A percentile compares a stretch with the other conserved stretches of the same genome.
These are phyloP conservation scores for Yponomeuta sedellus DNA, from an alignment of 2,888 invertebrate genomes.

Conservation along the genomic window DNA sequence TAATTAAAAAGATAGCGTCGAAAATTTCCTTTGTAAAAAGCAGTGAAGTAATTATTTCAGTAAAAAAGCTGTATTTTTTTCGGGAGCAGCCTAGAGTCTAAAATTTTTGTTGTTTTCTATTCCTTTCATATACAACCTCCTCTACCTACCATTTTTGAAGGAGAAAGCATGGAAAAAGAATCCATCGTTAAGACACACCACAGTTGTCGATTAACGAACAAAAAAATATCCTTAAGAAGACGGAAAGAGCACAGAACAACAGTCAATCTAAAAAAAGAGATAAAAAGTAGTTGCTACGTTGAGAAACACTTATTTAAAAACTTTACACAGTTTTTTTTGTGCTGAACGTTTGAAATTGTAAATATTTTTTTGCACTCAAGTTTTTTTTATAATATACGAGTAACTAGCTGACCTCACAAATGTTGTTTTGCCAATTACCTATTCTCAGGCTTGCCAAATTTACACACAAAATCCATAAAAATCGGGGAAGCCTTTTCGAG, in stretches of 20 bases:
- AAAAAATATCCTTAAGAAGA: background rate
- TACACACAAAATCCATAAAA: no score
- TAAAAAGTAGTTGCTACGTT: background rate
- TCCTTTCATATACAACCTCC: slow-evolving; percentile 70
- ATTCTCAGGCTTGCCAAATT: no score
- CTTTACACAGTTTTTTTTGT: background rate
- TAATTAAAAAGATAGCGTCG: background rate
- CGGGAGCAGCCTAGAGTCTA: slow-evolving; percentile 8
- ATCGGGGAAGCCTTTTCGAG: no score
- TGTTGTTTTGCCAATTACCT: no score
- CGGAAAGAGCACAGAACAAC: slow-evolving; percentile 17
- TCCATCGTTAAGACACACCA: slow-evolving; percentile 61
- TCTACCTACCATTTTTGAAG: slow-evolving; percentile 76
- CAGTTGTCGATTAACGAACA: slow-evolving; percentile 30
- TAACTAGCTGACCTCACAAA: no score
- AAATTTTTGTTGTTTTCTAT: slow-evolving; percentile 33
- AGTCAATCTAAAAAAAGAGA: background rate
- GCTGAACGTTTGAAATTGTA: background rate
- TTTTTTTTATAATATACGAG: background rate
- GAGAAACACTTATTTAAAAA: background rate
- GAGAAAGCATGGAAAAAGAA: slow-evolving; percentile 75
- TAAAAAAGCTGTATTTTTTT: slow-evolving; percentile 4
- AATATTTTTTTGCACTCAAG: no score
- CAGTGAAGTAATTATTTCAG: background rate
- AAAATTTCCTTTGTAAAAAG: background rate